Evolutionary conservation across 2,113 vertebrate species (phyloP), one percentile per base, ranked within the genome.

Genomic region (Cheilinus undulatus): DNA sequence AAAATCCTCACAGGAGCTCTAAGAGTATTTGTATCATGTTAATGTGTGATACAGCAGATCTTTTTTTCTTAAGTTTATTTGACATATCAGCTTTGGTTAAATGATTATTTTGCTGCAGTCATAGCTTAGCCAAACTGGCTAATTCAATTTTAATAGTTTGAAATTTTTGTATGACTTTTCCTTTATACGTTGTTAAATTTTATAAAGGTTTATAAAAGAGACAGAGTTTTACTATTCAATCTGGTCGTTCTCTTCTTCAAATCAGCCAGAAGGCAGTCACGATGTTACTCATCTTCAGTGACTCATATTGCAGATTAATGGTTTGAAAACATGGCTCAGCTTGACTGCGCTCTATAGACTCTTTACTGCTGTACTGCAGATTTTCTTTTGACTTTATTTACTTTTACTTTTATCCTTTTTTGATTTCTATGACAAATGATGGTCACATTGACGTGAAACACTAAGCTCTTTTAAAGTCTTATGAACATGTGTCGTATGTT

Each of bases 181-280:
- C 20, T 5, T 45, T n/a, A 42, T 7, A 19, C 10, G 4, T 42
- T 42, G 5, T 42, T 17, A n/a, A 20, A 45, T 45, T 45, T 45
- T n/a, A 45, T 45, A 45, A 45, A 45, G 42, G 14, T 42, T 19
- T 45, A 7, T 19, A 30, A 59, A 59, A 59, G 15, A 46, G 24
- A 45, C 15, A 19, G 40, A 36, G 63, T 27, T 75, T 15, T 36
- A 40, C 14, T 45, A 58, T 19, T 58, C 19, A 27, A 48, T 61
- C 28, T 46, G 24, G 14, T 58, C 38, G 19, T 9, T 15, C 24
- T 58, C 42, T 20, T 20, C 12, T 45, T n/a, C 7, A n/a, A 20
- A 7, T 45, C 19, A 45, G 42, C 19, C 42, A 45, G 42, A 20
- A 45, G 42, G 42, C 42, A 45, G 42, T 45, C 42, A 45, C 19